Percentiles rank a stretch among this genome's conserved stretches.
phyloP scores from a whole-genome alignment of 2,888 invertebrate genomes.

The Caenorhabditis doughertyi region DNA sequence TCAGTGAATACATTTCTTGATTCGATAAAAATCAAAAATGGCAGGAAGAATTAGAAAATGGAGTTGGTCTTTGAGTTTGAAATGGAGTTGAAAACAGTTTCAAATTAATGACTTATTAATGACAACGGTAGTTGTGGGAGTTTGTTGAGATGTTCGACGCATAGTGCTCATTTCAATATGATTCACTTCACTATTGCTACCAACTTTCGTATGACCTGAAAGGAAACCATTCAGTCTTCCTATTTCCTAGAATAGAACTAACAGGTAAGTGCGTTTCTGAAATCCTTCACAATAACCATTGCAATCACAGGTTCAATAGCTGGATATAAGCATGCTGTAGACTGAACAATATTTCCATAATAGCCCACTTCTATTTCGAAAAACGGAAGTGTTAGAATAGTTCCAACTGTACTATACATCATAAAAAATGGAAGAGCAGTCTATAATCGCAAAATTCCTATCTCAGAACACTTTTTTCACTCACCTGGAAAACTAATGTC shows the following conservation, averaged over 20 bases:
- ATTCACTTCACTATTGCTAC: too few relatives aligned
- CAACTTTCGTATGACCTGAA: too few relatives aligned
- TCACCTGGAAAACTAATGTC: constrained; percentile 12
- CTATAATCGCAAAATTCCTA: not conserved
- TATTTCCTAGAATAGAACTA: too few relatives aligned
- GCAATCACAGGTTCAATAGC: constrained; percentile 24
- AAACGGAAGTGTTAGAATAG: constrained; percentile 3
- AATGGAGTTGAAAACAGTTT: too few relatives aligned
- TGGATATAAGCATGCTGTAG: constrained; percentile 4
- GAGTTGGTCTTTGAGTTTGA: not conserved
- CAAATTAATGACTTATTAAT: too few relatives aligned
- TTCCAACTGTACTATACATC: constrained; percentile 25
- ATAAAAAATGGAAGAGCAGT: constrained; percentile 17
- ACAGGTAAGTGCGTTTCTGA: not conserved
- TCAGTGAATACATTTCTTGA: not conserved
- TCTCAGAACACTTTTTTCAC: not conserved
- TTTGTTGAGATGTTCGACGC: too few relatives aligned
- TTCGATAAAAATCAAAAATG: constrained; percentile 4
- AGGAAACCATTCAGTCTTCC: too few relatives aligned
- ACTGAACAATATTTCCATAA: not conserved
- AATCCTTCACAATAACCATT: constrained; percentile 20
- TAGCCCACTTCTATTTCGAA: constrained; percentile 16
- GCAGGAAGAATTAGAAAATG: not conserved
- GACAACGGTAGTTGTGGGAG: too few relatives aligned
- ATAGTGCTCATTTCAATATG: too few relatives aligned